These are phyloP conservation scores for Enteromius paludinosus DNA, from an alignment of 2,797 vertebrate species.

Conservation along the genomic window DNA sequence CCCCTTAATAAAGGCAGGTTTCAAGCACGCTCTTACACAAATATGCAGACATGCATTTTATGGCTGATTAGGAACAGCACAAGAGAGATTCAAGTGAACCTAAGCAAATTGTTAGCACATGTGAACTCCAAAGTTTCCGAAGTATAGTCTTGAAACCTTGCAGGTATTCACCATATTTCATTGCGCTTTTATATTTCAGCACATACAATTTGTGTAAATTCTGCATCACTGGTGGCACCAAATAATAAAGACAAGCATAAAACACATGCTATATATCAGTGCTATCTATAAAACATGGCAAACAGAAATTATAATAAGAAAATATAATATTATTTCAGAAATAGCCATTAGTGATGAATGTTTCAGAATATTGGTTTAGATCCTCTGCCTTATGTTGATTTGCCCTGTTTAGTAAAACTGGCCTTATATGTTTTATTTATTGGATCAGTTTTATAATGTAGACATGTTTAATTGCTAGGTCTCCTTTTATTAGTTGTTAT, in stretches of 20 bases:
- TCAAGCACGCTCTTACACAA: neutral
- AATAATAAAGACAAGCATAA: neutral
- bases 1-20: neutral
- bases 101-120: neutral
- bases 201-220: neutral
- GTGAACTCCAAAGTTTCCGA: conserved; percentile 7
- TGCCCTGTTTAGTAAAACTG: too few species aligned
- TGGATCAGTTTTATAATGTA: neutral
- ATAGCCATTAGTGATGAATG: neutral
- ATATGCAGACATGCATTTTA: neutral
- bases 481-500: too few species aligned
- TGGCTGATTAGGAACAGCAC: conserved; percentile 2
- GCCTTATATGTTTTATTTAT: neutral
- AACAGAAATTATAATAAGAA: neutral
- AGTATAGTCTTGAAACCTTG: neutral
- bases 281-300: neutral
- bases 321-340: neutral
- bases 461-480: neutral
- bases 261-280: neutral
- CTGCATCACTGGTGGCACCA: neutral
- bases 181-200: neutral
- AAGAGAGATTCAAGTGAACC: neutral
- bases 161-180: neutral
- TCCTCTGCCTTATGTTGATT: neutral
- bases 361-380: neutral